Base-by-base conservation (phyloP, 2,888 invertebrate genomes). In the Erebia ligea region DNA sequence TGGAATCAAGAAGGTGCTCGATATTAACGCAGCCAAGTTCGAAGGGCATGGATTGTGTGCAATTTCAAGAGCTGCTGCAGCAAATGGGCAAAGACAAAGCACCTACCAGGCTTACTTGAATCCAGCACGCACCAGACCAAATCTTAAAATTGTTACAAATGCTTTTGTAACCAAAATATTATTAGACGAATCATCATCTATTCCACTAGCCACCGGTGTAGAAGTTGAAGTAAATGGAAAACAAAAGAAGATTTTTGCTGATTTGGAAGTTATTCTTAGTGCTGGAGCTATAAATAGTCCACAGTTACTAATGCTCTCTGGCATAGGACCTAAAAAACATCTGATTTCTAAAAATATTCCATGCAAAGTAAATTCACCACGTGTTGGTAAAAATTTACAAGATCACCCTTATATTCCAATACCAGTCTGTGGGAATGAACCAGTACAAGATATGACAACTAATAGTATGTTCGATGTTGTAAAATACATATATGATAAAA, bases 301-400 rank as follows among this genome's bases (percentile, higher is more conserved):
- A 0, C 92, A 94, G 66, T 76, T 94, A 9, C 78, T 94, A 1
- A 88, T 94, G 87, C 76, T 94, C 0, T 94, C 94, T 2, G 94
- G 94, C 21, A 81, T 94, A 2, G 94, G 94, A 0, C 90, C 92
- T 64, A 82, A 79, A 72, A 70, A 84, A 1, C 86, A 94, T 57
- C 78, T 94, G 0, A 52, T 74, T 13, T 78, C 85, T 1, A 84
- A 88, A 9, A 85, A 87, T 13, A 91, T 94, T 58, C 11, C 77
- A 0, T 82, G 88, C 1, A 75, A 89, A 58, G 80, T 87, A 17
- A 83, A 94, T 75, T 86, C 86, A 4, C 86, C 88, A 0, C 90
- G 85, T 1, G 94, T 95, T 0, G 95, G 95, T 0, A 78, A 87
- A 73, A 94, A 94, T 79, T 84, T 95, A 15, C 94, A 94, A 77